Evolutionary conservation across 2,888 invertebrate genomes (phyloP).

Genomic region (Hartigia nigra): DNA sequence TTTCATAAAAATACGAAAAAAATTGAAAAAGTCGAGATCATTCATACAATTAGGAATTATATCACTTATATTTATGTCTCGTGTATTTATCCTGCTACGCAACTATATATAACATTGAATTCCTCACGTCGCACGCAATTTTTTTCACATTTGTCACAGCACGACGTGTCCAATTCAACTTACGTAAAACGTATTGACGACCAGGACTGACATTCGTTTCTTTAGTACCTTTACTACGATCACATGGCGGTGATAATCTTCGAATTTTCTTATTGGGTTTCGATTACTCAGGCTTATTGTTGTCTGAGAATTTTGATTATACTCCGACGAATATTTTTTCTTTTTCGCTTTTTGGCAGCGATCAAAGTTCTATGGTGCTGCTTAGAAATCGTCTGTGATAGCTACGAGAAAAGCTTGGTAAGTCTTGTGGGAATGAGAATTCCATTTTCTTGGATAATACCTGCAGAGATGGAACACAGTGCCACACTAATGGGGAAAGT

Average conservation of each 20-base stretch:
- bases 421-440: neutral
- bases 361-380: neutral
- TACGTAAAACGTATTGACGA: slow-evolving; percentile 3
- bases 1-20: neutral
- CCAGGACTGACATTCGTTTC: slow-evolving; percentile 17
- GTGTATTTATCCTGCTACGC: neutral
- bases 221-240: neutral
- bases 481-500: neutral
- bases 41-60: neutral
- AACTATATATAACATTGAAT: neutral
- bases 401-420: neutral
- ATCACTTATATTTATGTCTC: neutral
- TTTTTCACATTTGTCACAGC: neutral
- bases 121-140: slow-evolving; percentile 7
- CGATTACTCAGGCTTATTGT: neutral
- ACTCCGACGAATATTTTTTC: neutral
- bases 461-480: neutral
- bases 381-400: neutral
- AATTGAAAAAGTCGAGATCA: neutral
- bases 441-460: neutral
- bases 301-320: neutral
- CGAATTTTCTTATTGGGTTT: neutral
- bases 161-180: neutral
- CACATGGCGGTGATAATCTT: neutral
- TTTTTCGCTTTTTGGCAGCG: neutral